Base-by-base conservation (phyloP, 2,113 vertebrate genomes). In the Corapipo altera region DNA sequence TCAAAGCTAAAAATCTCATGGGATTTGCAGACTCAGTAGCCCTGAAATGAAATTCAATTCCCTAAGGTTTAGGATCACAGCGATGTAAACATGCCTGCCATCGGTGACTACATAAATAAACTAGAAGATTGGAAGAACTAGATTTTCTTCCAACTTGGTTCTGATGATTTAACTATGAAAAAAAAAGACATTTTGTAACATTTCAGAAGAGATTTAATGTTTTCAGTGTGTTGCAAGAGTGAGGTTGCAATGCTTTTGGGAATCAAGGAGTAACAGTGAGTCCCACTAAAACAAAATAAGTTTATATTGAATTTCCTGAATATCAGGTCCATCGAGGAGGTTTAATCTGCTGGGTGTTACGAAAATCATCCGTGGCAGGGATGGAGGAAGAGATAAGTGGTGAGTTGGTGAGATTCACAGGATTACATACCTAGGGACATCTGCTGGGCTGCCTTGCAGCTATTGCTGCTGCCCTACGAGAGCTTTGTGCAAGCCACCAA, bases 1-100 rank as follows among this genome's bases (percentile, higher is more conserved):
- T 78, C 28, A 74, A 84, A 92, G 65, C 61, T 44, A 69, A 84
- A 84, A 81, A 55, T 85, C 87, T 85, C 82, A 35, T 23, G 64
- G 67, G 71, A 83, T 93, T 58, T 94, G 54, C 49, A 94, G 48
- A 89, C 58, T 59, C 19, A 48, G 48, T 15, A 88, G 57, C 12
- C 44, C n/a, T 76, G 54, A 94, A 93, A 96, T 49, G 24, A 91
- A 89, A 93, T 72, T 18, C 28, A 85, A 6, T 65, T 96, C 86
- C 84, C 80, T 27, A 43, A 82, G 62, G 91, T 82, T 92, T 55
- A 75, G 74, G 41, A 78, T 89, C 80, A 94, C 49, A 87, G 73
- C 74, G 65, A 64, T 79, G 70, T 82, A 96, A 95, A 92, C 89
- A 82, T 4, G 33, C 22, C 44, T 75, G 62, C 32, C 65, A 69